Conservation (phyloP, 2,797 vertebrate genomes). For the Brachyalestes nurse region DNA sequence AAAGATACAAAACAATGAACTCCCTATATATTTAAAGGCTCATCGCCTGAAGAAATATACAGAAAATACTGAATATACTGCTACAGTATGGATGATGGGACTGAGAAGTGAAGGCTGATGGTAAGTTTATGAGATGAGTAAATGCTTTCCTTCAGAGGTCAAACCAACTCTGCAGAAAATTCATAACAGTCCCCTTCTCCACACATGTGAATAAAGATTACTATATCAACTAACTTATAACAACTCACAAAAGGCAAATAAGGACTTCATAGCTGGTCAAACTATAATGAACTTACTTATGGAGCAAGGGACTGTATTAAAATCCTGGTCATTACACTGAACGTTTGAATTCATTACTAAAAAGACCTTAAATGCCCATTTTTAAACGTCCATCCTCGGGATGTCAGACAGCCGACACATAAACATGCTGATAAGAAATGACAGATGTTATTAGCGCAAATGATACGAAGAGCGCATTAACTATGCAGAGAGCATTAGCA, state of each 20-base stretch:
- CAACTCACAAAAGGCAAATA: background rate
- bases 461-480: conserved; percentile 34
- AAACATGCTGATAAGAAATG: conserved; percentile 45
- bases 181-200: background rate
- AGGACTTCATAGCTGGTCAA: background rate
- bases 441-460: conserved; percentile 48
- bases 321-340: conserved; percentile 23
- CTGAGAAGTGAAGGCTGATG: background rate
- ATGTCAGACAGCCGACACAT: conserved; percentile 33
- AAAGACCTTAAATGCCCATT: conserved; percentile 35
- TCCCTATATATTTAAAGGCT: conserved; percentile 6
- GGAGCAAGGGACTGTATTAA: background rate
- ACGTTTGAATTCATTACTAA: conserved; percentile 31
- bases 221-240: background rate
- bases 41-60: background rate
- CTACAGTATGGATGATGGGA: background rate
- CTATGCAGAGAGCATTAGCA: conserved; percentile 36
- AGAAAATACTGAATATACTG: background rate
- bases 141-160: background rate
- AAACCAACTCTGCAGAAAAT: background rate
- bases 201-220: background rate
- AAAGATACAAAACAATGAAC: background rate
- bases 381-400: conserved; percentile 28
- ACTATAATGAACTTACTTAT: conserved; percentile 5
- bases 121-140: background rate